These are phyloP conservation scores for Heptranchias perlo DNA, from an alignment of 2,113 vertebrate species.

Conservation along the genomic window DNA sequence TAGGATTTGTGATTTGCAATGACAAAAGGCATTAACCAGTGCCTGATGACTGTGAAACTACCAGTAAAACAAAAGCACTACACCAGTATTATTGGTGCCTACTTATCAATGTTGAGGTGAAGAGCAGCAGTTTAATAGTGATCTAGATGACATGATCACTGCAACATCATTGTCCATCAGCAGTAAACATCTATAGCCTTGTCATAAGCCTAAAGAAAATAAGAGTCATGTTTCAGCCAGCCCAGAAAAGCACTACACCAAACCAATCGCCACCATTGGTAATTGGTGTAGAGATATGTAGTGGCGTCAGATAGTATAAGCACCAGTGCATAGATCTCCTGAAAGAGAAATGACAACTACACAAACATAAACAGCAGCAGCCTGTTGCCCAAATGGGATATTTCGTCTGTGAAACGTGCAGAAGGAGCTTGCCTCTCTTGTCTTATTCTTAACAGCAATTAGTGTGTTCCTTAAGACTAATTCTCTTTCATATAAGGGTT, in stretches of 20 bases:
- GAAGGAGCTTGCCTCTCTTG: neutral
- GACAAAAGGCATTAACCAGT: neutral
- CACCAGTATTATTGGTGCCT: neutral
- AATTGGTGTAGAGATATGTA: neutral
- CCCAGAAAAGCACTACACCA: neutral
- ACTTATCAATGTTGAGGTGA: neutral
- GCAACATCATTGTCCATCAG: neutral
- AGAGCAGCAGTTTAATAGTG: neutral
- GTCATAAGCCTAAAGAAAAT: neutral
- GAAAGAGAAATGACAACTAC: neutral
- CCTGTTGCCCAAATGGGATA: neutral
- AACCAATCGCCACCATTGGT: neutral
- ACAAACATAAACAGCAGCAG: neutral
- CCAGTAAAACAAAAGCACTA: neutral
- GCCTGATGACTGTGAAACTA: neutral
- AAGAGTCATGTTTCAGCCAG: neutral
- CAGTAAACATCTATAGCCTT: neutral
- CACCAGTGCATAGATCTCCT: neutral
- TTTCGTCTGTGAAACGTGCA: neutral
- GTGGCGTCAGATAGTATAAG: neutral
- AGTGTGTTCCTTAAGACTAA: neutral
- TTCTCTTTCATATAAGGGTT: neutral
- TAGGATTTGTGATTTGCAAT: neutral
- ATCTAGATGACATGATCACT: neutral
- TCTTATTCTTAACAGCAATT: neutral